Conservation (phyloP, 2,888 invertebrate species). For the Amaurobius ferox region DNA sequence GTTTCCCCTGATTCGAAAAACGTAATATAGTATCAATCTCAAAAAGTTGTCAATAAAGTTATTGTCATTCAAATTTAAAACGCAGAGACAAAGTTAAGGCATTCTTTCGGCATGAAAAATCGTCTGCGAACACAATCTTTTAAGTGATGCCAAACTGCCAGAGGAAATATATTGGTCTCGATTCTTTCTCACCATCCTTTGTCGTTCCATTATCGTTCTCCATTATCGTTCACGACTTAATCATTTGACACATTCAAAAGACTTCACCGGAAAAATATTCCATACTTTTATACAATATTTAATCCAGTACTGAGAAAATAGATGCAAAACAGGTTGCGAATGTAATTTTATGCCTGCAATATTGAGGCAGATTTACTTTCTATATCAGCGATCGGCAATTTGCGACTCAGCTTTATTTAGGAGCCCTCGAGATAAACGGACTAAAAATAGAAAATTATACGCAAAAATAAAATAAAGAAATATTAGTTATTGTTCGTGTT, state of each 20-base stretch:
- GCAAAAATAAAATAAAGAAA: too few species aligned
- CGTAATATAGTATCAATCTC: background rate
- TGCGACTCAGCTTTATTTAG: too few species aligned
- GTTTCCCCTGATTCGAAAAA: too few species aligned
- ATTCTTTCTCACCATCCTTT: background rate
- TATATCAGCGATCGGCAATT: too few species aligned
- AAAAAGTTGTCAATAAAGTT: background rate
- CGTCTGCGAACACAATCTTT: background rate
- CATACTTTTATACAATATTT: background rate
- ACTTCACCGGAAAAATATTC: too few species aligned
- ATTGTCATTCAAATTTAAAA: conserved; percentile 1
- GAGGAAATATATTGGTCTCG: background rate
- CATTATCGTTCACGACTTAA: background rate
- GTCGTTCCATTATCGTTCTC: background rate
- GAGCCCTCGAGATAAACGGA: too few species aligned
- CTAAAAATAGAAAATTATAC: too few species aligned
- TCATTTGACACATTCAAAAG: background rate
- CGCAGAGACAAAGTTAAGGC: background rate
- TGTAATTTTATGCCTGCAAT: too few species aligned
- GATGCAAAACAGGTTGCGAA: too few species aligned
- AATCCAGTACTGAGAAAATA: too few species aligned
- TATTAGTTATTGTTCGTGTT: too few species aligned
- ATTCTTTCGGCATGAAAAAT: background rate
- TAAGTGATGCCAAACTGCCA: background rate
- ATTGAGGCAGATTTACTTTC: too few species aligned